phyloP scores from a whole-genome alignment of 2,113 vertebrate species.

The Antennarius striatus region DNA sequence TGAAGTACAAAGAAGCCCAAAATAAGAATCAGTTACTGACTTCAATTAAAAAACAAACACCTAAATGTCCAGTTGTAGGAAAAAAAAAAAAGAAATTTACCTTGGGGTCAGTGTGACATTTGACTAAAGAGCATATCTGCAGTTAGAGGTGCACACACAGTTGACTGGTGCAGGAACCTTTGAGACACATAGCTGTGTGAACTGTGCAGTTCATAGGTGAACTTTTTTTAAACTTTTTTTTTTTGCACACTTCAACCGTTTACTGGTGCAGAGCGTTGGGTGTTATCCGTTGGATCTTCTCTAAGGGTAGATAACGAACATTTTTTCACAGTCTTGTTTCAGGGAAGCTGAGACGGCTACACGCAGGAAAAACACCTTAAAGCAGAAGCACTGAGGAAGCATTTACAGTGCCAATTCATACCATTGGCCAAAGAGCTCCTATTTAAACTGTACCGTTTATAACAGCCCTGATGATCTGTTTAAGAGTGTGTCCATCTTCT shows the following conservation, averaged over 20 bases:
- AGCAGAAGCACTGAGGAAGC: constrained; percentile 20
- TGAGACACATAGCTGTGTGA: constrained; percentile 24
- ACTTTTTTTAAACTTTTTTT: constrained; percentile 5
- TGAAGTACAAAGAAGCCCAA: constrained; percentile 34
- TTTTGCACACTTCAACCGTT: constrained; percentile 21
- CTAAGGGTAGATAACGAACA: constrained; percentile 2
- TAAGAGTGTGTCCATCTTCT: constrained; percentile 4
- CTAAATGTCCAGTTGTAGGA: constrained; percentile 50
- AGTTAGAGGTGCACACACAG: constrained; percentile 16
- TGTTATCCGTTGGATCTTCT: constrained; percentile 19
- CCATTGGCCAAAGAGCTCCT: constrained; percentile 11
- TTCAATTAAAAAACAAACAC: constrained; percentile 10
- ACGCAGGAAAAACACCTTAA: constrained; percentile 23
- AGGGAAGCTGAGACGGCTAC: constrained; percentile 30
- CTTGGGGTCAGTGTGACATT: constrained; percentile 56
- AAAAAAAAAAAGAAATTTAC: constrained; percentile 32
- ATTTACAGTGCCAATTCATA: constrained; percentile 30
- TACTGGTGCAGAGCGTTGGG: constrained; percentile 50
- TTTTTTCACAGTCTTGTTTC: constrained; percentile 19
- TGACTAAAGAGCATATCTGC: constrained; percentile 31
- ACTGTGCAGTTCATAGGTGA: constrained; percentile 23
- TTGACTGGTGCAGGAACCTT: constrained; percentile 14
- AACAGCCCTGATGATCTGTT: constrained; percentile 17
- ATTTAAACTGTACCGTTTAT: constrained; percentile 35
- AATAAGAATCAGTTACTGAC: constrained; percentile 41